Evolutionary conservation across 2,113 vertebrate genomes (phyloP), one percentile per base, ranked within the genome.

Genomic region (Daboia siamensis): DNA sequence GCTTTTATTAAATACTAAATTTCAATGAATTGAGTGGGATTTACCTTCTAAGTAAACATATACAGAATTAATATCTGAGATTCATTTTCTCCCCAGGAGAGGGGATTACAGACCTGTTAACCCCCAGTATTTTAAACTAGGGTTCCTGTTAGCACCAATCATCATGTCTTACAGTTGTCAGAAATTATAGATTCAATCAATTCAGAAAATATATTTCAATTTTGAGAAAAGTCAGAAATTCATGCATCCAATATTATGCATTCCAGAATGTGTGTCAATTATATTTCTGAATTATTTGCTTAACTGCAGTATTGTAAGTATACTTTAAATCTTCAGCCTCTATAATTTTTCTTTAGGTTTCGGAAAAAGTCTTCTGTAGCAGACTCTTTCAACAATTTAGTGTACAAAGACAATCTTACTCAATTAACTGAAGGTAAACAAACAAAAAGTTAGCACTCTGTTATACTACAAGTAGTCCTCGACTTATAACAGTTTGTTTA

Each of bases 401-500:
- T 98, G 51, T 97, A 98, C 69, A 98, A 98, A 92, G 97, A 94
- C 95, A 97, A 96, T 46, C 93, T 97, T 57, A 97, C 98, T 88
- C 97, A 98, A 54, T 99, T 98, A 93, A 99, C 99, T 21, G 99
- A 99, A 98, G 99, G 99, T 99, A 96, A 92, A 93, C 4, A 91
- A 56, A 44, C 29, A 46, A 44, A 64, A 15, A 33, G 24, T 11
- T 46, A 90, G 74, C 57, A 64, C 48, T 64, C 15, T 21, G 15
- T 90, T 48, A 87, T 54, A 54, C 29, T 80, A 39, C 17, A 69
- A 12, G 4, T 6, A 69, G 29, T 15, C 64, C 64, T 69, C 1
- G 0, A 15, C 12, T n/a, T 69, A 33, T 4, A 69, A n/a, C 29
- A 69, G 4, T 15, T 69, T 3, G 26, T n/a, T n/a, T 69, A 69